Base-by-base conservation (phyloP, 2,888 invertebrate species). In the Cantharis rufa region DNA sequence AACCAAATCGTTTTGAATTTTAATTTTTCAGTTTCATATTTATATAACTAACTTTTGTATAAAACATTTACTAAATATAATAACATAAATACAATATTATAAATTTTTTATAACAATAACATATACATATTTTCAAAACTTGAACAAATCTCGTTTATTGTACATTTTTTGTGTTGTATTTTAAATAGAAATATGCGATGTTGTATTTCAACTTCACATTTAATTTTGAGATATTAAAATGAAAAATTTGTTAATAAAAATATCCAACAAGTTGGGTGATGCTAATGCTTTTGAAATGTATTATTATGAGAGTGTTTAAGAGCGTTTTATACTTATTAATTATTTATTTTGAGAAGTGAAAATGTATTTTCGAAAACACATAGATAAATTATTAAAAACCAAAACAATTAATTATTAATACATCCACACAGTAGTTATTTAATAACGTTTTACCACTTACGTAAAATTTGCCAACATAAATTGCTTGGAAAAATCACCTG, bases 381-480 rank as follows among this genome's bases (percentile, higher is more conserved):
- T n/a, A n/a, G n/a, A 48, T 48, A 48, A 48, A 48, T 48, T 9
- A 11, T 48, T 5, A n/a, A 48, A 48, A 15, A 68, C 27, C 15
- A 68, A 27, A 68, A 68, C 68, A 68, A 68, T 48, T 48, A 48
- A 48, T 48, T 48, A 48, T 48, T 48, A 7, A 48, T 48, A 32
- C 13, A 48, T 48, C 48, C 48, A 48, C 48, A 48, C 5, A 48
- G 48, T 48, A 48, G n/a, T 48, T 48, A 48, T 48, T 32, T 48
- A 48, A 48, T 48, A 48, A 48, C 48, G n/a, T 48, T 48, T 48
- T 48, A 48, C 32, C 28, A 10, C 71, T n/a, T 63, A 71, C 71
- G 68, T 27, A 72, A 72, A 72, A 72, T 72, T 72, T 69, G 32
- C 68, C 48, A 16, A 69, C 72, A 72, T 72, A 72, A 72, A 72